Conservation (phyloP, 2,113 vertebrate genomes). For the Tragelaphus buxtoni region DNA sequence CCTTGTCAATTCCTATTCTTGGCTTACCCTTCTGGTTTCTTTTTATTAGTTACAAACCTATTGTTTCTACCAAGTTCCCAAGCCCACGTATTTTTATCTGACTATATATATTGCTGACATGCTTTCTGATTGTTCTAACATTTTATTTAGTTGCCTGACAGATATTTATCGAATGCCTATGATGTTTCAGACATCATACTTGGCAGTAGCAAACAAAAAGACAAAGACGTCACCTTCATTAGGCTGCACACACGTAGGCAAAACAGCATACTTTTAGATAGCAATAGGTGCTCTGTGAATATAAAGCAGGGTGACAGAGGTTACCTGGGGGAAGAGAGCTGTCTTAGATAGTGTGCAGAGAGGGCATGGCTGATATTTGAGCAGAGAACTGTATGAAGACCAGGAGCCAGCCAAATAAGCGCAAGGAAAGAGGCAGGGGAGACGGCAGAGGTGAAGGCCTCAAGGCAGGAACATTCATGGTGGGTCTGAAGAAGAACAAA, state of each 20-base stretch:
- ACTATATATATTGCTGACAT: neutral
- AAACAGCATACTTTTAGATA: neutral
- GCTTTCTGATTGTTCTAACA: neutral
- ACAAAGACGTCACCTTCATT: neutral
- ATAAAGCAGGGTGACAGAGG: neutral
- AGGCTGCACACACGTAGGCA: neutral
- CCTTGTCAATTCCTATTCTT: neutral
- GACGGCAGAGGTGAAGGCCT: neutral
- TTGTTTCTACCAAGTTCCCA: neutral
- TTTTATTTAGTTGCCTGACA: neutral
- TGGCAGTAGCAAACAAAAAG: neutral
- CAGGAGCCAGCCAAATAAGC: neutral
- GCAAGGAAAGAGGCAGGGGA: neutral
- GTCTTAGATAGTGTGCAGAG: neutral
- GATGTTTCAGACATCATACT: neutral
- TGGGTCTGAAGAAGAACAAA: neutral
- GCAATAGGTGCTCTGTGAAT: neutral
- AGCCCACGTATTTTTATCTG: neutral
- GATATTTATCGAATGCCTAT: neutral
- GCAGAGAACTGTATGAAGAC: neutral
- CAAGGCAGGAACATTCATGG: neutral
- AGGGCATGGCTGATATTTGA: neutral
- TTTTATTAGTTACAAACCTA: neutral
- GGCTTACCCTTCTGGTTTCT: neutral
- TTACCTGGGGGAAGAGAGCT: neutral